These are phyloP conservation scores for Adineta ricciae DNA, from an alignment of 2,888 invertebrate species.

Conservation along the genomic window DNA sequence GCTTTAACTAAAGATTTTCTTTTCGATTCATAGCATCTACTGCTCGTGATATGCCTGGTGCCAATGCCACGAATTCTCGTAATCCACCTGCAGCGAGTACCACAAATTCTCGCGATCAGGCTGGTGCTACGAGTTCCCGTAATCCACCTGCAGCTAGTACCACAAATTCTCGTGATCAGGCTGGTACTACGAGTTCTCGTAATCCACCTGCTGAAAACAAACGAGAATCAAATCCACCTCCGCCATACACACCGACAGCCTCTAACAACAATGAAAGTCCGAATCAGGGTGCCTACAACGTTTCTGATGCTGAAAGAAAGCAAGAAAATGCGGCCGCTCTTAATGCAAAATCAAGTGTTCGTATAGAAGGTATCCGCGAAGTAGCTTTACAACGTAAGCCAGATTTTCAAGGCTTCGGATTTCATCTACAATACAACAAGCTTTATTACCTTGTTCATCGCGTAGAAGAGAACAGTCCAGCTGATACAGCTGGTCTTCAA, in stretches of 20 bases:
- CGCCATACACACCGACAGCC: not conserved
- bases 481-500: not conserved
- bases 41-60: not conserved
- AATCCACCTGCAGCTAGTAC: too few species aligned
- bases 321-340: not conserved
- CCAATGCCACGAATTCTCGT: too few species aligned
- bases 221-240: not conserved
- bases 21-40: too few species aligned
- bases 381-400: not conserved
- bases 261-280: not conserved
- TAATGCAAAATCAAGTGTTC: not conserved
- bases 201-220: not conserved
- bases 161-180: too few species aligned
- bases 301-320: not conserved
- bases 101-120: too few species aligned
- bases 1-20: too few species aligned
- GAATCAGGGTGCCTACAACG: not conserved
- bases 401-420: conserved; percentile 1
- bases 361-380: not conserved
- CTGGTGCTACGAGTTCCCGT: not conserved
- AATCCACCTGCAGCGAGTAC: not conserved
- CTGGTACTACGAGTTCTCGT: not conserved
- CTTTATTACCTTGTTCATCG: not conserved
- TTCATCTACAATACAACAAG: conserved; percentile 6
- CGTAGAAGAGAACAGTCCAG: not conserved